Base-by-base conservation (phyloP, 2,797 vertebrate species). In the Neosilurus mollespiculum region DNA sequence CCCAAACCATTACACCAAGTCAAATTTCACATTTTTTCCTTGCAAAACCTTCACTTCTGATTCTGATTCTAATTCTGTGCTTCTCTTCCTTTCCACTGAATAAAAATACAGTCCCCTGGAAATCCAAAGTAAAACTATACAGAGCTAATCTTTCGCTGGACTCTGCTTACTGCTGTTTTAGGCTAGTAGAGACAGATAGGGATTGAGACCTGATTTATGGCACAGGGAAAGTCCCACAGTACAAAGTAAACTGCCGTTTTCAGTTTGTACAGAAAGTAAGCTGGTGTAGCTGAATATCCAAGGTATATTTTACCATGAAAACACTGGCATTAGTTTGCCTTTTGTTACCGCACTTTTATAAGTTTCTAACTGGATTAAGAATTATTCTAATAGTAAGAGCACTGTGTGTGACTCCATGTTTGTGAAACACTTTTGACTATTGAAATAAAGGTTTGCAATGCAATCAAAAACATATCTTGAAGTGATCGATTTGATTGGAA, bases 71-170 rank as follows among this genome's bases (percentile, higher is more conserved):
- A 6, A 43, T 2, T 79, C 65, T 56, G 9, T 24, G 61, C 78
- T 80, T 84, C 83, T 66, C 78, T 59, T 59, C 65, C 84, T 7
- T 67, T 81, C 59, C 78, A 72, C 69, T 10, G 83, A 83, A 53
- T 81, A 86, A 88, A 87, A 89, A 86, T 86, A 88, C 54, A 80
- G 78, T 72, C 80, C 78, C 58, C 75, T 72, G 70, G 87, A 88
- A 88, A 86, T 88, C 81, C 86, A 81, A 76, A 76, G 87, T 88
- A 89, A 88, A 89, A 80, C 83, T 85, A 88, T 83, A 87, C 80
- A 51, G 64, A 88, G 81, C 84, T 87, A 87, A 89, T 87, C 84
- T 88, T 87, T 87, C 71, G 73, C 77, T 72, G 67, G 24, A 70
- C 84, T 81, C 81, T 86, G 85, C 76, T 89, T 84, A 88, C 82